phyloP scores from a whole-genome alignment of 2,113 vertebrate genomes.

The Eurystomus gularis region DNA sequence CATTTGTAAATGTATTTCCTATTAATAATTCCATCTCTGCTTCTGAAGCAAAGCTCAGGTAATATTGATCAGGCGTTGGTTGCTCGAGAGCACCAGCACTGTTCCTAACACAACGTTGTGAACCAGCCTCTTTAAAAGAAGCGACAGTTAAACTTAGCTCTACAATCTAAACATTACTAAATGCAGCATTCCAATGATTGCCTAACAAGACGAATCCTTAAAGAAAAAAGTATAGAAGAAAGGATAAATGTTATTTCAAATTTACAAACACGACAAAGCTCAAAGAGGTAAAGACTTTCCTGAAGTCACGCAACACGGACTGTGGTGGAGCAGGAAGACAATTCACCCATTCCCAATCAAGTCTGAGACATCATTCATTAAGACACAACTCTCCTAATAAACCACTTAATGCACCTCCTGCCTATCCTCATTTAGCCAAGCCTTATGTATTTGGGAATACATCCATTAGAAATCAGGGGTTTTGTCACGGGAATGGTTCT shows the following conservation, averaged over 20 bases:
- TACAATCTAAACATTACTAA: background rate
- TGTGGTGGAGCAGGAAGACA: background rate
- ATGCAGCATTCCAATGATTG: background rate
- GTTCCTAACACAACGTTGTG: background rate
- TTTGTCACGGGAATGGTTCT: background rate
- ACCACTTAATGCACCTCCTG: background rate
- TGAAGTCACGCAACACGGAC: background rate
- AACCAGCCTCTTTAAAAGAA: background rate
- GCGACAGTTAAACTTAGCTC: background rate
- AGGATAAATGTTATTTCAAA: background rate
- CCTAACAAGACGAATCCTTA: background rate
- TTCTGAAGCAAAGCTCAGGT: background rate
- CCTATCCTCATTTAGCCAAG: background rate
- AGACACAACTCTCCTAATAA: background rate
- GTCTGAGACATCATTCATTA: background rate
- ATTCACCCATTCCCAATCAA: background rate
- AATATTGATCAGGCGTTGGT: background rate
- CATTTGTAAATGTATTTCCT: background rate
- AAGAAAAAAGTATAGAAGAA: background rate
- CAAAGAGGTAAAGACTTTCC: background rate
- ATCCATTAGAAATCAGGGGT: background rate
- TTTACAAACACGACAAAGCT: background rate
- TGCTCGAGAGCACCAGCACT: background rate
- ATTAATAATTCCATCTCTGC: background rate
- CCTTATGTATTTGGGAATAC: background rate